Evolutionary conservation across 2,797 vertebrate genomes (phyloP), one percentile per base, ranked within the genome.

Genomic region (Gambelia wislizenii): DNA sequence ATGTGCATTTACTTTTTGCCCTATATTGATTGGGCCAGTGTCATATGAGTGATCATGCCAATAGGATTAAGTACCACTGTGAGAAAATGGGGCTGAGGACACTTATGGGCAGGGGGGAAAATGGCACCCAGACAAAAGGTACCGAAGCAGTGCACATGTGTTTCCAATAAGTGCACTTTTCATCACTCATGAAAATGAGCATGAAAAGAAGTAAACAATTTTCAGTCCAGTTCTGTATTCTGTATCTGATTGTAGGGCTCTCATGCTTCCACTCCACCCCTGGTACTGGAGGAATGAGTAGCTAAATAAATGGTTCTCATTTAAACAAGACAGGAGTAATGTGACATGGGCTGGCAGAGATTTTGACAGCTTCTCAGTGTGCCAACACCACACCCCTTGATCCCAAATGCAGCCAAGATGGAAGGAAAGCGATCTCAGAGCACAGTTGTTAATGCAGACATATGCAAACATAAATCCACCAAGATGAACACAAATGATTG

Each of bases 191-290:
- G 52, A 42, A 42, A 85, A 74, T 22, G 39, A 47, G 72, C 54
- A 14, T 27, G 56, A 77, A 47, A 22, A 33, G 39, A 27, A 54
- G 54, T 47, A 77, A 64, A 64, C 42, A 47, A 36, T 42, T 77
- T 47, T 47, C 56, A n/a, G 72, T n/a, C 74, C 59, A n/a, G 54
- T 77, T 77, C 72, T 86, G 70, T 20, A 85, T 75, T 75, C 52
- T 59, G 74, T n/a, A 85, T 61, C 54, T 85, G 84, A 85, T 85
- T 76, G 84, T 22, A 36, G 39, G 44, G 18, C 56, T 77, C 72
- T 77, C 56, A 22, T 12, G 54, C 56, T n/a, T n/a, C 39, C 84
- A 44, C 70, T 56, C 30, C 42, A 8, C 64, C 64, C 61, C 44
- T 83, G 64, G 8, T 36, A 6, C 84, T 49, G 56, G 33, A 86